Evolutionary conservation across 2,113 vertebrate species (phyloP).

Genomic region (Anthoscopus minutus): DNA sequence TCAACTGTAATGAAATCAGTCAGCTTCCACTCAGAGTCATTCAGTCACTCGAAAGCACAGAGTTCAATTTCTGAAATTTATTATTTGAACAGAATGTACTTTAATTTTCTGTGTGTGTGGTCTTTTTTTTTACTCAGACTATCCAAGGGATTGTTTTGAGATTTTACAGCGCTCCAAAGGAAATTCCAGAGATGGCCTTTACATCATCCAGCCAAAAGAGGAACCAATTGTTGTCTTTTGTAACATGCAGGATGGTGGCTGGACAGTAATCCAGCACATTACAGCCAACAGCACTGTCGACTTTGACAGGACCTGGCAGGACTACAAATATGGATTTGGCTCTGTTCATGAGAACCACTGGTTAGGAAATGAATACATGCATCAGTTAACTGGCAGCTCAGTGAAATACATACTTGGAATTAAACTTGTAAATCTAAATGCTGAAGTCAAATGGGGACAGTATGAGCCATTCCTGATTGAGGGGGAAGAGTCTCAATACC

Average conservation of each 20-base stretch:
- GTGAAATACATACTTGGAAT: conserved; percentile 73
- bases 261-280: conserved; percentile 88
- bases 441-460: conserved; percentile 72
- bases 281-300: conserved; percentile 82
- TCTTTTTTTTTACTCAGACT: conserved; percentile 38
- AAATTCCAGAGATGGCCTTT: conserved; percentile 76
- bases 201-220: conserved; percentile 77
- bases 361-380: conserved; percentile 81
- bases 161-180: conserved; percentile 77
- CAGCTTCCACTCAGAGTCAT: background rate
- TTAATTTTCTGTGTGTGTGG: background rate
- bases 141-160: conserved; percentile 81
- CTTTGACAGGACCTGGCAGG: conserved; percentile 83
- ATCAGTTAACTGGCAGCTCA: conserved; percentile 71
- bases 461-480: conserved; percentile 80
- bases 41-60: background rate
- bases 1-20: background rate
- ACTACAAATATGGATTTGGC: conserved; percentile 85
- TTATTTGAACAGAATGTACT: background rate
- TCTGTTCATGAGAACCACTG: conserved; percentile 79
- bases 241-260: conserved; percentile 85
- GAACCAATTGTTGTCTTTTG: conserved; percentile 74
- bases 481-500: conserved; percentile 75
- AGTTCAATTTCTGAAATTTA: background rate
- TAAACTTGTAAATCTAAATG: conserved; percentile 77